phyloP scores from a whole-genome alignment of 1,140 invertebrate genomes.

The Diachasma alloeum region DNA sequence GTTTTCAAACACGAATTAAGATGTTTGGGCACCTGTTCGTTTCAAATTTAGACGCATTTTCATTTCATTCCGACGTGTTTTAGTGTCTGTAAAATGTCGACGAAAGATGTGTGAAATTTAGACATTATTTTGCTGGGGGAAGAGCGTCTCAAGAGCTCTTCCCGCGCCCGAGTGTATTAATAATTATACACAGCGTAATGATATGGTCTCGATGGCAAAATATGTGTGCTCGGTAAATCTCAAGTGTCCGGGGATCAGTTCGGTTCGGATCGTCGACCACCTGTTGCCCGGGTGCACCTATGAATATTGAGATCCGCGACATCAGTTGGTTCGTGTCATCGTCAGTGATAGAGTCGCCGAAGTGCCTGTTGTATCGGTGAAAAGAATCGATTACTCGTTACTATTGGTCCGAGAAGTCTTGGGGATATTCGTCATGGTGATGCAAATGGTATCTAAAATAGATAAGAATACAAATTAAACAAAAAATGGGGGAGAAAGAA shows the following conservation, averaged over 20 bases:
- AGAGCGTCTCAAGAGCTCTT: background rate
- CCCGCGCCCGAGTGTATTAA: background rate
- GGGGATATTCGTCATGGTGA: constrained; percentile 10
- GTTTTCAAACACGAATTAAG: too few relatives aligned
- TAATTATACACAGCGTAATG: background rate
- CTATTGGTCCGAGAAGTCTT: too few relatives aligned
- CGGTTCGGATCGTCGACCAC: background rate
- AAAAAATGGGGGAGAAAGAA: background rate
- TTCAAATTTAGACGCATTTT: too few relatives aligned
- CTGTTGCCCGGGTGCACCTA: background rate
- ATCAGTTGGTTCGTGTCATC: background rate
- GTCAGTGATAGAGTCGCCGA: background rate
- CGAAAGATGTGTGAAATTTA: too few relatives aligned
- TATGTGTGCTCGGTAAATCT: background rate
- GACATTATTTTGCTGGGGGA: background rate
- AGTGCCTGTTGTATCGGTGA: background rate
- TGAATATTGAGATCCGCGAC: background rate
- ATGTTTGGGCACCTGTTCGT: too few relatives aligned
- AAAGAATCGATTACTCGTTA: background rate
- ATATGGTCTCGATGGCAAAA: background rate
- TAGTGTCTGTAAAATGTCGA: too few relatives aligned
- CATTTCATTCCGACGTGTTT: too few relatives aligned
- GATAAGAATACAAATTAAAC: background rate
- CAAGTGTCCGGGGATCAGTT: background rate
- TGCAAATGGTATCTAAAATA: constrained; percentile 21